Evolutionary conservation across 2,113 vertebrate species (phyloP), one percentile per base, ranked within the genome.

Genomic region (Nannospalax galili): DNA sequence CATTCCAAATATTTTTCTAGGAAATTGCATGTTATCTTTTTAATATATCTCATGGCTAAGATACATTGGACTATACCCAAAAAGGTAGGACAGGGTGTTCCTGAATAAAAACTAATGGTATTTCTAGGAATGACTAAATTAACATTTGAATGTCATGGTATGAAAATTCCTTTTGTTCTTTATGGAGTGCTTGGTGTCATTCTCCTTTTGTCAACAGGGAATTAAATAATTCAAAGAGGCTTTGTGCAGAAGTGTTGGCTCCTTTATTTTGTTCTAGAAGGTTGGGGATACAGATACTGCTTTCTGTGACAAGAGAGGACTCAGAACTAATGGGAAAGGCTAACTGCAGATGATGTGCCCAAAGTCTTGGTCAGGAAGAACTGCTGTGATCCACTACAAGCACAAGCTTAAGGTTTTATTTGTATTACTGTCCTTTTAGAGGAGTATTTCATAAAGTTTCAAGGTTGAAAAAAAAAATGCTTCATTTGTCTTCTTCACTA

Each of bases 191-290:
- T 98, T 93, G 96, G 77, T 98, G 96, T 97, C 97, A 97, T 95
- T 97, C 96, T 98, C 95, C 72, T 96, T 97, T 98, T 98, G 87
- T 98, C 93, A 91, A 97, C 97, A 97, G 86, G 96, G 98, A 98
- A 97, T 98, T 98, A 97, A 98, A 92, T 93, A 97, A 69, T 96
- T 98, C 97, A 98, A 98, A 98, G 96, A 93, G 89, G 87, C 97
- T 98, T 98, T 98, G 96, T 98, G 78, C 37, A 95, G 97, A 95
- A 97, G 82, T 97, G 85, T 98, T 97, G 97, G 93, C 90, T 97
- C 88, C 93, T 98, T 98, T 98, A 96, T 98, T 98, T 96, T 78
- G 78, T 91, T 91, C 72, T 88, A 93, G 88, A 97, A 97, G 87
- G 90, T 95, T 97, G 90, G 69, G 95, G 98, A 98, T 97, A 98